Evolutionary conservation across 2,888 invertebrate genomes (phyloP), one percentile per base, ranked within the genome.

Genomic region (Philopedon plagiatum): DNA sequence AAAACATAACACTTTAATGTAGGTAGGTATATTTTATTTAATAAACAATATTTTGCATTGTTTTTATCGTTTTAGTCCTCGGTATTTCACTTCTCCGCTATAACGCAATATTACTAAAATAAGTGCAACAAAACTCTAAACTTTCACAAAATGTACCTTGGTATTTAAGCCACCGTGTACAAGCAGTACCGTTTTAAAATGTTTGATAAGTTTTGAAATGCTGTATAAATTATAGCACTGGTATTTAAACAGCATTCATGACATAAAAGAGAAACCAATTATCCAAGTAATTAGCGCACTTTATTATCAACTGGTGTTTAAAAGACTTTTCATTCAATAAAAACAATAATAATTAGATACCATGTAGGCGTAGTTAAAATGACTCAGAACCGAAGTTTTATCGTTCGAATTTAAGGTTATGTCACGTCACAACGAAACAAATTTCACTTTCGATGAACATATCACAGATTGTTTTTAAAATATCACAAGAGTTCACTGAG

Each of bases 381-480:
- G 66, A 66, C 60, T 60, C 60, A 51, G 51, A 9, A 4, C 1
- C 32, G 11, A 23, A 37, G 7, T 23, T 15, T 37, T 58, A 58
- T 63, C 44, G n/a, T 41, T 34, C 29, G 37, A 69, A 71, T 76
- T 68, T 75, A 75, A 77, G 77, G 77, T 77, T 77, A 77, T 66
- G 76, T 73, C 66, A 21, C 41, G 26, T 60, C 65, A 54, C 62
- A 61, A 56, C 54, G 32, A 32, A 26, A 61, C 61, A 13, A 63
- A 54, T 58, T 58, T 39, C 23, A 51, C 51, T 51, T 23, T 39
- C 23, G 9, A 60, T 21, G 8, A 60, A 23, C 18, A 37, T 60
- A 23, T 61, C 61, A 61, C 46, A 61, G 61, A 26, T 15, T 37
- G 18, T 7, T 46, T 18, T 11, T 15, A 9, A 23, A 41, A 11